Conservation (phyloP, 2,113 vertebrate genomes). For the Cervus canadensis region DNA sequence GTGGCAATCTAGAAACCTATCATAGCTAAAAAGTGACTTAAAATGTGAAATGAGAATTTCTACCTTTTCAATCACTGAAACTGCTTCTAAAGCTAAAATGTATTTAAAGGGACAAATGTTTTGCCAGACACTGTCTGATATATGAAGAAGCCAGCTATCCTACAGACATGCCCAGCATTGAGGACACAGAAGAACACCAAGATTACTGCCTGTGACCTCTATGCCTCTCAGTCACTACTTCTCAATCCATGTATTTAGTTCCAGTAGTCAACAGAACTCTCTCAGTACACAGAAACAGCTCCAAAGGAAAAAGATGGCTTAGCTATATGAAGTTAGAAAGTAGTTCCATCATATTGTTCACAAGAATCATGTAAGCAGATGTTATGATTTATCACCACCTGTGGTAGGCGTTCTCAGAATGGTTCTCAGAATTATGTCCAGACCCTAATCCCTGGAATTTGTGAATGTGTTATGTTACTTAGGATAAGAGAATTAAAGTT, state of each 20-base stretch:
- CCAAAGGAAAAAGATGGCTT: not conserved
- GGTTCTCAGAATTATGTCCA: not conserved
- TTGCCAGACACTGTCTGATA: not conserved
- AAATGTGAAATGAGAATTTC: constrained; percentile 55
- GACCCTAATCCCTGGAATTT: not conserved
- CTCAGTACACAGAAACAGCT: not conserved
- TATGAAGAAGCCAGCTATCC: not conserved
- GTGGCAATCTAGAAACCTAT: constrained; percentile 39
- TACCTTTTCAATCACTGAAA: constrained; percentile 33
- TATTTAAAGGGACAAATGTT: constrained; percentile 21
- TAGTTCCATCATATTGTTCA: not conserved
- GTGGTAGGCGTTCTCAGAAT: not conserved
- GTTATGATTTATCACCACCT: not conserved
- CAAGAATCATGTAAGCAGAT: not conserved
- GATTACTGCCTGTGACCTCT: not conserved
- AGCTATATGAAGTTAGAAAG: not conserved
- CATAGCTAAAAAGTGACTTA: constrained; percentile 46
- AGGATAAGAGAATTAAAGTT: not conserved
- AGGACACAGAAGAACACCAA: not conserved
- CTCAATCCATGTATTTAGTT: not conserved
- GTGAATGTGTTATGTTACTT: not conserved
- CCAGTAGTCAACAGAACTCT: not conserved
- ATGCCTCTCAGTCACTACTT: not conserved
- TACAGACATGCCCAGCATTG: not conserved
- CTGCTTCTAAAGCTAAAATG: not conserved